phyloP scores from a whole-genome alignment of 2,797 vertebrate species.

The Furcifer pardalis region DNA sequence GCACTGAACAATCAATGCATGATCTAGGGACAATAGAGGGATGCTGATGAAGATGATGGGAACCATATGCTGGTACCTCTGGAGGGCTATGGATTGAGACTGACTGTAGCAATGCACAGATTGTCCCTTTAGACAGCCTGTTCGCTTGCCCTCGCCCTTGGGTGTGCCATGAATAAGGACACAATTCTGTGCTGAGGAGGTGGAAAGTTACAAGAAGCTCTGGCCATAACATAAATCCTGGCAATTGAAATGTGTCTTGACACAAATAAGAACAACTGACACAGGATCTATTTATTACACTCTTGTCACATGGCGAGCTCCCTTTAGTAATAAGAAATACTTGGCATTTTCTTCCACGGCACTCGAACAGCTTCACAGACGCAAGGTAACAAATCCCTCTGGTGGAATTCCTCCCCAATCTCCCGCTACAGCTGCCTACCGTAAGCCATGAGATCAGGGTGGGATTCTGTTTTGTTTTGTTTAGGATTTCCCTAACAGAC shows the following conservation, averaged over 20 bases:
- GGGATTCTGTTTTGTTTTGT: slow-evolving; percentile 53
- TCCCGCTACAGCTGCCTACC: slow-evolving; percentile 45
- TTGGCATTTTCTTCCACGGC: slow-evolving; percentile 32
- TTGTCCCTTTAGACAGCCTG: neutral
- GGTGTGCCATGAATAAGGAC: slow-evolving; percentile 13
- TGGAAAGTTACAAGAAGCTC: slow-evolving; percentile 15
- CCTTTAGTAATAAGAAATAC: slow-evolving; percentile 35
- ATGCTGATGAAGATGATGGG: neutral
- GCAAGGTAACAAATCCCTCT: slow-evolving; percentile 28
- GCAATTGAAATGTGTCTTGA: slow-evolving; percentile 63
- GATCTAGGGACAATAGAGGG: neutral
- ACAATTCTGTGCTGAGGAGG: slow-evolving; percentile 34
- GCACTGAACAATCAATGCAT: neutral
- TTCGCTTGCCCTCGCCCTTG: neutral
- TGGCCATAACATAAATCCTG: slow-evolving; percentile 39
- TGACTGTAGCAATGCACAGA: neutral
- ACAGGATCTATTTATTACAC: slow-evolving; percentile 59
- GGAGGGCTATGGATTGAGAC: neutral
- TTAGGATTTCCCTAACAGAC: slow-evolving; percentile 45
- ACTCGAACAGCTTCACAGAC: slow-evolving; percentile 4
- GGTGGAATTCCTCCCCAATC: slow-evolving; percentile 6
- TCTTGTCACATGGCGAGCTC: slow-evolving; percentile 45
- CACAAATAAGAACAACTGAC: slow-evolving; percentile 61
- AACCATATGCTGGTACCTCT: neutral
- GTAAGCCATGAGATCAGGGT: slow-evolving; percentile 66